Evolutionary conservation across 2,797 vertebrate species (phyloP), one percentile per base, ranked within the genome.

Genomic region (Sylvilagus floridanus): DNA sequence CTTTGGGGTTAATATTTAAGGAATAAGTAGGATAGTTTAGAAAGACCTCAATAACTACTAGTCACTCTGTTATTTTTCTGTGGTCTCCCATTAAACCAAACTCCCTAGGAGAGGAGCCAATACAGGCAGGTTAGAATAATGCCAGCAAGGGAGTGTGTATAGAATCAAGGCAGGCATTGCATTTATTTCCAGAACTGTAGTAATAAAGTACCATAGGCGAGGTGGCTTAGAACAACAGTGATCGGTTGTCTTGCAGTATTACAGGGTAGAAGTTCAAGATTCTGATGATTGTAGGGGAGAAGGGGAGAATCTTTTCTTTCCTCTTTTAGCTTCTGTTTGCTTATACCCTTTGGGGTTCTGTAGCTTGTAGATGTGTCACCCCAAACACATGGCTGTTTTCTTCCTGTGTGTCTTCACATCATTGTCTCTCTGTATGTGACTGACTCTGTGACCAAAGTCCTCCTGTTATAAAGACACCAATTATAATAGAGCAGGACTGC

Each of bases 1-100:
- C 62, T n/a, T 84, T 32, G 32, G 54, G 54, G 17, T 73, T 90
- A 57, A 57, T 57, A 32, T 82, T 94, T 84, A 84, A 94, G 69
- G 63, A 52, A 92, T 68, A 62, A 84, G 65, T 50, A 54, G 28
- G 9, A 69, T 47, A 11, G 19, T 8, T 81, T 86, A 37, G 50
- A 68, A 95, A 35, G 12, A 21, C 30, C 37, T 85, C 28, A 32
- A 76, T 32, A 88, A 72, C 32, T 50, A 28, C 62, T 84, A 47
- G 68, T 35, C 57, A 47, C 52, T 65, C 82, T 50, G 17, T 24
- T 54, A 52, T 91, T 81, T 96, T 52, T 73, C 37, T 37, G 4
- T 68, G 78, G 54, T 10, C 52, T 91, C 78, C 65, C 78, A 3
- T 79, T 37, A 92, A 73, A 92, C 2, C 12, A 30, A 66, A 73